Evolutionary conservation across 2,113 vertebrate genomes (phyloP), one percentile per base, ranked within the genome.

Genomic region (Furnarius figulus): DNA sequence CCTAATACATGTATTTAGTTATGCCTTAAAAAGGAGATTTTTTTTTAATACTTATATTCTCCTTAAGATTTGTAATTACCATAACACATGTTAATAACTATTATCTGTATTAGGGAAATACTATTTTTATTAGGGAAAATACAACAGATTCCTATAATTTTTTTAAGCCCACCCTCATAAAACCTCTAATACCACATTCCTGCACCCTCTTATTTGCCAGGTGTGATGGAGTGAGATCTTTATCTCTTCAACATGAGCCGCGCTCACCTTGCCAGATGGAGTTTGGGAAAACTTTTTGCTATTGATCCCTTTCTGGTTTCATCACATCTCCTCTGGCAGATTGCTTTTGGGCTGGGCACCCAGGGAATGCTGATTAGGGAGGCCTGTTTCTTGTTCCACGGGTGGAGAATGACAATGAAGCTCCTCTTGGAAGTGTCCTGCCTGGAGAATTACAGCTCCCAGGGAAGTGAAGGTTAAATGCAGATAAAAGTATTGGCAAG

Each of bases 321-420:
- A 97, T 96, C 93, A 67, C 91, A 80, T 94, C 95, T 93, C 83
- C 82, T 66, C 16, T 4, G 93, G 82, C 85, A 96, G 90, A 96
- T 97, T 97, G 96, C 77, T 87, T 93, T 80, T 67, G 70, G 91
- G 90, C 76, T 94, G 3, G 12, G 66, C 87, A 84, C 83, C 6
- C 9, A 65, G 85, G 77, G 96, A 95, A 97, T 97, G 94, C 85
- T 96, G 94, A 97, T 95, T 53, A 96, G 74, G 76, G 83, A 84
- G 85, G 65, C 47, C 85, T 92, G 79, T 94, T 97, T 92, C 67
- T 96, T 75, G 87, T 78, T 47, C 67, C 63, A 89, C 84, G 1
- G 19, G 61, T 66, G 49, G 86, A 73, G 94, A 97, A 97, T 96
- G 95, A 66, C 88, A 97, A 96, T 80, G 93, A 96, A 87, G 47